These are phyloP conservation scores for Agriopis leucophaearia DNA, from an alignment of 2,888 invertebrate genomes.

Conservation along the genomic window DNA sequence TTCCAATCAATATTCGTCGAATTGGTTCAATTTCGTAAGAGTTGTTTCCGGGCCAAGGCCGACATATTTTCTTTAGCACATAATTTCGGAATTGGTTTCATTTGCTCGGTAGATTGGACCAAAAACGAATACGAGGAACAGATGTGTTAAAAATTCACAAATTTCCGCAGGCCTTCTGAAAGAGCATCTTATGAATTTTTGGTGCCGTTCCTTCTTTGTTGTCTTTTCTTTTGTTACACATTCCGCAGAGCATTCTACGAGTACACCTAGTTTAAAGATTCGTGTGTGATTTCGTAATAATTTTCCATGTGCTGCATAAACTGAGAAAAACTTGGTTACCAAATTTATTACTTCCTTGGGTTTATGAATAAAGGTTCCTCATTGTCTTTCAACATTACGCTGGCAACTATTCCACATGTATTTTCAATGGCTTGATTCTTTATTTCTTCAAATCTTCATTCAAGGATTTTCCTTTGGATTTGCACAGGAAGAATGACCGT, in stretches of 20 bases:
- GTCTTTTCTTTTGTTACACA: slow-evolving; percentile 2
- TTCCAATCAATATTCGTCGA: slow-evolving; percentile 25
- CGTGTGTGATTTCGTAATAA: background rate
- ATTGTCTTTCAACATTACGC: background rate
- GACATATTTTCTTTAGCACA: slow-evolving; percentile 19
- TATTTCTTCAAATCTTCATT: background rate
- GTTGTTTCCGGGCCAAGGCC: slow-evolving; percentile 26
- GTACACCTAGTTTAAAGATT: background rate
- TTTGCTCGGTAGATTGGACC: slow-evolving; percentile 9
- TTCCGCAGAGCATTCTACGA: background rate
- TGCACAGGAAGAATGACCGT: too few species aligned
- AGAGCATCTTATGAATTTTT: slow-evolving; percentile 18
- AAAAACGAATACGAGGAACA: slow-evolving; percentile 3
- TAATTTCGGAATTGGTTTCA: slow-evolving; percentile 11
- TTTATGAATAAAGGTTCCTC: background rate
- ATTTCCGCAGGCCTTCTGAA: slow-evolving; percentile 3
- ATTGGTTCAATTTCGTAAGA: slow-evolving; percentile 21
- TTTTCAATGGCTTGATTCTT: background rate
- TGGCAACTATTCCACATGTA: background rate
- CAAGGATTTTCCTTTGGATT: background rate
- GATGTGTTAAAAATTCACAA: slow-evolving; percentile 21
- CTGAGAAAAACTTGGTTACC: background rate
- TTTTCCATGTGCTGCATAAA: background rate
- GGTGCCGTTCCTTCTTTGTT: background rate
- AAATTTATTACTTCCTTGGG: background rate